These are phyloP conservation scores for Clavelina lepadiformis DNA, from an alignment of 23 tunicate genomes.

Conservation along the genomic window DNA sequence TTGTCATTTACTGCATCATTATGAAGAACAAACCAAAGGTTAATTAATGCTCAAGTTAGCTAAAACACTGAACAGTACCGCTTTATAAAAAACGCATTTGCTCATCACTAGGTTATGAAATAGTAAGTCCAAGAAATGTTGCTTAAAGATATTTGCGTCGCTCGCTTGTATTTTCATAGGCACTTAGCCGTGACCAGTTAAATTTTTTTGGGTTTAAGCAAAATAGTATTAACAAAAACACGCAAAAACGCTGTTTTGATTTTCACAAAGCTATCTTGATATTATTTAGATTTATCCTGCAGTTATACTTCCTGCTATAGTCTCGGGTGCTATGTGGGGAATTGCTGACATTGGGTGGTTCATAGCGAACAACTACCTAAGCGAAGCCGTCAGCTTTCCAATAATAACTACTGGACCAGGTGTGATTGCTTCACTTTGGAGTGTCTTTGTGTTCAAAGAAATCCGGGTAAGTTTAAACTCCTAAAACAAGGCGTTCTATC, in stretches of 20 bases:
- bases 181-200: too few relatives aligned
- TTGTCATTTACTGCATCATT: slow-evolving; percentile 61
- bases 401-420: slow-evolving; percentile 95
- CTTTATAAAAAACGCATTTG: too few relatives aligned
- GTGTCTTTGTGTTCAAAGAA: slow-evolving; percentile 82
- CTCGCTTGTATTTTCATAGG: too few relatives aligned
- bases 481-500: too few relatives aligned
- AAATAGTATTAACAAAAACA: not conserved
- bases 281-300: slow-evolving; percentile 68
- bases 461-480: slow-evolving; percentile 56
- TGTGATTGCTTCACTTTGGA: slow-evolving; percentile 83
- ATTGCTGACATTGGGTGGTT: slow-evolving; percentile 93
- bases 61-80: too few relatives aligned
- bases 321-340: slow-evolving; percentile 95
- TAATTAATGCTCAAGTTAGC: slow-evolving; percentile 1
- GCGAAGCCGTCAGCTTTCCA: slow-evolving; percentile 91
- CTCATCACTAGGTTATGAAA: too few relatives aligned
- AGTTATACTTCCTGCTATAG: slow-evolving; percentile 69
- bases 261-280: too few relatives aligned
- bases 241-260: not conserved
- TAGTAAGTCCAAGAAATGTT: too few relatives aligned
- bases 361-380: slow-evolving; percentile 66
- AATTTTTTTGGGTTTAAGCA: not conserved
- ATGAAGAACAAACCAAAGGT: slow-evolving; percentile 83
- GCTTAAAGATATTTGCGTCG: too few relatives aligned